Evolutionary conservation across 2,888 invertebrate genomes (phyloP).

Genomic region (Rotaria macrura): DNA sequence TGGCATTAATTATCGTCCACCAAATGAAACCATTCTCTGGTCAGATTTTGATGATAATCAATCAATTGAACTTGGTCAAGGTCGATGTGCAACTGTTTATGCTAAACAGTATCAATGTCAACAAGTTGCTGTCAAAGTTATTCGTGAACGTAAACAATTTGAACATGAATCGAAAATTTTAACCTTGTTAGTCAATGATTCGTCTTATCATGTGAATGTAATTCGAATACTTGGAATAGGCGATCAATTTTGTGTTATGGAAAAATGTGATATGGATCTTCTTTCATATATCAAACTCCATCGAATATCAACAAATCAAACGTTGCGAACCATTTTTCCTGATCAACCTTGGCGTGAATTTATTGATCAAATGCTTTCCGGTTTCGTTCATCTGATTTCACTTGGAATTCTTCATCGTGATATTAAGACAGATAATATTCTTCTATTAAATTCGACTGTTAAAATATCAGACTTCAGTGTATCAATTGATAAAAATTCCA

Average conservation of each 20-base stretch:
- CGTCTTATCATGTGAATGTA: background rate
- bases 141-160: background rate
- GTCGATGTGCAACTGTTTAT: background rate
- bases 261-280: conserved; percentile 1
- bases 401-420: background rate
- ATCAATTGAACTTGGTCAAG: background rate
- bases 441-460: background rate
- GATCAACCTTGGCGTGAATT: background rate
- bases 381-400: background rate
- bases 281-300: background rate
- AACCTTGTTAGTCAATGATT: background rate
- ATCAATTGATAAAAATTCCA: background rate
- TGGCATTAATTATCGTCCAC: background rate
- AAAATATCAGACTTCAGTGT: background rate
- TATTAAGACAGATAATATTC: background rate
- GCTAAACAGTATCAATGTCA: background rate
- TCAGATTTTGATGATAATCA: background rate
- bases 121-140: background rate
- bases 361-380: background rate
- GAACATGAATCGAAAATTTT: background rate
- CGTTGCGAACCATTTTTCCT: background rate
- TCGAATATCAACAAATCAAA: background rate
- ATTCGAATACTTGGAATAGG: background rate
- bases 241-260: background rate
- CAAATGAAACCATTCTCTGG: background rate